These are phyloP conservation scores for Gastracanthus pulcherrimus DNA, from an alignment of 2,888 invertebrate species.

Conservation along the genomic window DNA sequence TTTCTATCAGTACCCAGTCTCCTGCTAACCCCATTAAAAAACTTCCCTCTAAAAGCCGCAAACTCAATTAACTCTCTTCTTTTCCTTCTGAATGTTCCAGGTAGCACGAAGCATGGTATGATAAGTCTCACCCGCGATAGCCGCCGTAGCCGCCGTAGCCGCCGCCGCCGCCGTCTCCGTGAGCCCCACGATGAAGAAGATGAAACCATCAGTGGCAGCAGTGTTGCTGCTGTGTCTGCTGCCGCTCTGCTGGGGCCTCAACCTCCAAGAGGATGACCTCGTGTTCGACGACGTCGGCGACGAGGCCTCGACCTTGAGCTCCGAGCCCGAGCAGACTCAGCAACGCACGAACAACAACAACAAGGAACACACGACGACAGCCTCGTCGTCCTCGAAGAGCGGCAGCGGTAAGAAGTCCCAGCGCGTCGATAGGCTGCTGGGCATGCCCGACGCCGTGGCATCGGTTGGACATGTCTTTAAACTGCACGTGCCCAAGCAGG, in stretches of 20 bases:
- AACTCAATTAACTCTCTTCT: neutral
- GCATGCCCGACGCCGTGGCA: constrained; percentile 81
- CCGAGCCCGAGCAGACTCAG: constrained; percentile 47
- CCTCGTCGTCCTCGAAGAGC: neutral
- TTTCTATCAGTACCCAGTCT: no score
- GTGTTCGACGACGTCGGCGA: constrained; percentile 75
- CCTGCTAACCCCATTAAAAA: no score
- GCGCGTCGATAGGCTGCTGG: constrained; percentile 75
- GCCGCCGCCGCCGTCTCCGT: neutral
- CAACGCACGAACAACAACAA: constrained; percentile 15
- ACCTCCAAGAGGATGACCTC: constrained; percentile 73
- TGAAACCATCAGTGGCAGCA: constrained; percentile 61
- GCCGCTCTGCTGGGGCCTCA: constrained; percentile 52
- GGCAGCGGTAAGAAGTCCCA: constrained; percentile 51
- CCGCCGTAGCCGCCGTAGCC: neutral
- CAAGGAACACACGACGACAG: constrained; percentile 29
- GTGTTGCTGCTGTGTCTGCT: constrained; percentile 49
- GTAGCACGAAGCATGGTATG: constrained; percentile 71
- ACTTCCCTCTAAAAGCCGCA: no score
- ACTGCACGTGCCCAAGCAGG: constrained; percentile 85
- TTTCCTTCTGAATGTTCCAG: constrained; percentile 18
- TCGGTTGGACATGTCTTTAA: constrained; percentile 87
- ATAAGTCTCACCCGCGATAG: constrained; percentile 61
- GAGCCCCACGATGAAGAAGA: constrained; percentile 43
- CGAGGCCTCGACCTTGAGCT: constrained; percentile 60